These are phyloP conservation scores for Pseudopipra pipra DNA, from an alignment of 2,113 vertebrate species.

Conservation along the genomic window DNA sequence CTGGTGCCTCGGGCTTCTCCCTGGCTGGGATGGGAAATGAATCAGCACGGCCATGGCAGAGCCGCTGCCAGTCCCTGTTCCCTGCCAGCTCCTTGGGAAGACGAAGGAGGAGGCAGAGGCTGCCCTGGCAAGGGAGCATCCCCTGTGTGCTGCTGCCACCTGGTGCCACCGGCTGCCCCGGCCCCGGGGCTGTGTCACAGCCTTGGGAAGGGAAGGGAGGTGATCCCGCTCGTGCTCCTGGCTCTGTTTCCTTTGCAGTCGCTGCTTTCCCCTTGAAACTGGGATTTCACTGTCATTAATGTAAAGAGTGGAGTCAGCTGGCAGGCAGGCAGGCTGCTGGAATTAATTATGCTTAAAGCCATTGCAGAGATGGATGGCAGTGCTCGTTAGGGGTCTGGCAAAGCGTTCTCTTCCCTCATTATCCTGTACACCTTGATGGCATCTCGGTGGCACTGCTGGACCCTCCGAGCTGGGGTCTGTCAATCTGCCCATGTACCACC, in stretches of 20 bases:
- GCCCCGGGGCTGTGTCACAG: not conserved
- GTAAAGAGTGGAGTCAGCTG: not conserved
- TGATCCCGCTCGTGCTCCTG: fast-evolving
- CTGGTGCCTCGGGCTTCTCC: not conserved
- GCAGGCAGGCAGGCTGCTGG: not conserved
- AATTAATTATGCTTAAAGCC: not conserved
- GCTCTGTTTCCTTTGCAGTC: not conserved
- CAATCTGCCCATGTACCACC: not conserved
- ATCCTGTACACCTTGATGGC: not conserved
- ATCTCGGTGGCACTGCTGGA: not conserved
- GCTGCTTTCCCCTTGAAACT: not conserved
- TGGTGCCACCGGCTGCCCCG: not conserved
- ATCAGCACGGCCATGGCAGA: fast-evolving
- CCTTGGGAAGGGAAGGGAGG: not conserved
- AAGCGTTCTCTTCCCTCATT: not conserved
- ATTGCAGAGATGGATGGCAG: not conserved
- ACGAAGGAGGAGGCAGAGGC: not conserved
- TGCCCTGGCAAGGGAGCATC: not conserved
- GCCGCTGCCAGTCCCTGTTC: not conserved
- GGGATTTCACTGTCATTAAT: not conserved
- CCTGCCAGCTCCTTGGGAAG: not conserved
- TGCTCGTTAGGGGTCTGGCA: not conserved
- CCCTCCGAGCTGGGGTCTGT: not conserved
- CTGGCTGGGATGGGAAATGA: not conserved
- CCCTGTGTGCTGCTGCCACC: constrained; percentile 52